Conservation (phyloP, 2,888 invertebrate species). For the Himalopsyche kuldschensis region DNA sequence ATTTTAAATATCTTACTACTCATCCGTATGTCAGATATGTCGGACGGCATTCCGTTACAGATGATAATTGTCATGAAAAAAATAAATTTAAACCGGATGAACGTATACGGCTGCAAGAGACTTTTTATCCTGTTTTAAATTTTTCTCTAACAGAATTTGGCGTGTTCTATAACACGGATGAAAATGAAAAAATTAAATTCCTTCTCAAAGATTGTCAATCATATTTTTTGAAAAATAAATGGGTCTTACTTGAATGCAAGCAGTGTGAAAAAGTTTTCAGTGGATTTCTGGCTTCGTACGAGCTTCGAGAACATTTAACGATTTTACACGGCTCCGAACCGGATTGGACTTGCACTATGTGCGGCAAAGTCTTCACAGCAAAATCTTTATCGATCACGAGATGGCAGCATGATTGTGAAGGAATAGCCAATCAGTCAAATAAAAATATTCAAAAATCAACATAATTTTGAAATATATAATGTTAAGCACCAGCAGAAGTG, state of each 20-base stretch:
- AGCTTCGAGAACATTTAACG: neutral
- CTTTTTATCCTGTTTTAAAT: neutral
- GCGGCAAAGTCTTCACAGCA: neutral
- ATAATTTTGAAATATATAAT: neutral
- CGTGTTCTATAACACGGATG: neutral
- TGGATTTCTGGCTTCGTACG: neutral
- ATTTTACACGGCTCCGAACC: neutral
- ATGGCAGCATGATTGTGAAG: neutral
- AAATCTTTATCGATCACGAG: neutral
- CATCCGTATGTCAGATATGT: constrained; percentile 5
- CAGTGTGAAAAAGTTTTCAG: neutral
- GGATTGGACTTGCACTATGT: constrained; percentile 3
- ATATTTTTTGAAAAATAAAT: neutral
- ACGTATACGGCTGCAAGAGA: constrained; percentile 5
- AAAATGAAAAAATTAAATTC: neutral
- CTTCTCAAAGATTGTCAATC: neutral
- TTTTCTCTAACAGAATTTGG: neutral
- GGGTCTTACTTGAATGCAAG: neutral
- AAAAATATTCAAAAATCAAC: neutral
- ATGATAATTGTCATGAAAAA: neutral
- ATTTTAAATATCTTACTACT: neutral
- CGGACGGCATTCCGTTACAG: neutral
- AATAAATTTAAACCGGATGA: neutral
- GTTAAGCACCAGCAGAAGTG: no score
- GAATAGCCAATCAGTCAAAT: neutral